These are phyloP conservation scores for Spizaetus ornatus DNA, from an alignment of 2,113 vertebrate species.

Conservation along the genomic window DNA sequence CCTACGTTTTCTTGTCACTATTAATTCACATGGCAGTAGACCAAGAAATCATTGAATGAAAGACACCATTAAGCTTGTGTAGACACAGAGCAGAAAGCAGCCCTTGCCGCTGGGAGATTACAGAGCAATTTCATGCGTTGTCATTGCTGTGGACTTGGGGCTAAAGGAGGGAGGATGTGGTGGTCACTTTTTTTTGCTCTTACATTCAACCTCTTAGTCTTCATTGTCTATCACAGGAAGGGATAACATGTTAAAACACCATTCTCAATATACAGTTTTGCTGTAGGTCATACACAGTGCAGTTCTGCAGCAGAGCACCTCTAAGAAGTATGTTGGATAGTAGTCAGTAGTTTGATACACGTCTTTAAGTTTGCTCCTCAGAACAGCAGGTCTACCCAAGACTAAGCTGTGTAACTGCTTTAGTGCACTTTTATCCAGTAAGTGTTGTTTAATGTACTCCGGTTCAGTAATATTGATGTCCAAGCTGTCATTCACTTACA, in stretches of 20 bases:
- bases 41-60: neutral
- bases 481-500: neutral
- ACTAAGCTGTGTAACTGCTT: neutral
- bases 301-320: neutral
- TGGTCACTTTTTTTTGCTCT: neutral
- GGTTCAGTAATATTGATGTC: neutral
- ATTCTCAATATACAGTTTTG: neutral
- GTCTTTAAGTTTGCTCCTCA: neutral
- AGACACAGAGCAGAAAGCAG: neutral
- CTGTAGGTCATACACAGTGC: no score
- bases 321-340: neutral
- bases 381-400: neutral
- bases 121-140: neutral
- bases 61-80: neutral
- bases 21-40: neutral
- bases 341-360: accelerated
- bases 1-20: neutral
- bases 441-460: neutral
- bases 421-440: no score
- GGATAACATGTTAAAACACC: neutral
- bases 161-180: neutral
- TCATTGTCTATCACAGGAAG: neutral
- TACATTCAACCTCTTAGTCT: neutral
- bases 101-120: neutral
- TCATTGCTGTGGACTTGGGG: neutral